Conservation (phyloP, 2,888 invertebrate species). For the Cyclophora punctaria region DNA sequence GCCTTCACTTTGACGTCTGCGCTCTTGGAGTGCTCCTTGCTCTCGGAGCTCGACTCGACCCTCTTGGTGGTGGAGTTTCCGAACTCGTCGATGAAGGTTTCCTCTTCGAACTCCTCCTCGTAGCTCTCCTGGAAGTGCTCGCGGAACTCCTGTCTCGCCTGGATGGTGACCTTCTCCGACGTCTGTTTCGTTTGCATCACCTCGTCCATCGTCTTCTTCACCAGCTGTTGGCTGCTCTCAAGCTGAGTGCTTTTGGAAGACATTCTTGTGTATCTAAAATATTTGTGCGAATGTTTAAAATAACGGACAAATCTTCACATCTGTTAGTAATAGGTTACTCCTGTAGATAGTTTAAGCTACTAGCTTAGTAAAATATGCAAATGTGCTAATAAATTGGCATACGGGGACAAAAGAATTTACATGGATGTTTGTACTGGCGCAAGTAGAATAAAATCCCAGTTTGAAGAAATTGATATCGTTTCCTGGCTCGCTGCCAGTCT, state of each 20-base stretch:
- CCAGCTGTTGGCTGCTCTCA: conserved; percentile 63
- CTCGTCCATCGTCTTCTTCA: conserved; percentile 67
- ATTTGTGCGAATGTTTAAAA: conserved; percentile 5
- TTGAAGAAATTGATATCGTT: conserved; percentile 57
- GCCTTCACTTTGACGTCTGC: conserved; percentile 70
- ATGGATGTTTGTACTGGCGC: conserved; percentile 16
- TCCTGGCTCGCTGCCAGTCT: conserved; percentile 50
- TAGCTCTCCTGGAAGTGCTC: conserved; percentile 66
- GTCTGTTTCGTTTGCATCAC: conserved; percentile 57
- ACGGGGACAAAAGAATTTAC: conserved; percentile 11
- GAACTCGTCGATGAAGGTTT: conserved; percentile 60
- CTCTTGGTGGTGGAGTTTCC: conserved; percentile 66
- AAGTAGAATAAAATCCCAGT: conserved; percentile 39
- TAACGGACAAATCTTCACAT: too few relatives aligned
- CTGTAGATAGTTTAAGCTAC: too few relatives aligned
- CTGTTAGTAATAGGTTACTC: too few relatives aligned
- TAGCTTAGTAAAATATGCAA: not conserved
- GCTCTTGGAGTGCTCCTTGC: conserved; percentile 65
- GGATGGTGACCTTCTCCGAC: conserved; percentile 57
- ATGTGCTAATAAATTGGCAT: conserved; percentile 6
- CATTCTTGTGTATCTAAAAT: conserved; percentile 31
- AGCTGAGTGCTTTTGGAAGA: conserved; percentile 62
- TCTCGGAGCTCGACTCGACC: conserved; percentile 65
- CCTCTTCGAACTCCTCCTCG: conserved; percentile 69
- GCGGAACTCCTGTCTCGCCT: conserved; percentile 68